Conservation (phyloP, 2,888 invertebrate species). For the Rhagonycha fulva region DNA sequence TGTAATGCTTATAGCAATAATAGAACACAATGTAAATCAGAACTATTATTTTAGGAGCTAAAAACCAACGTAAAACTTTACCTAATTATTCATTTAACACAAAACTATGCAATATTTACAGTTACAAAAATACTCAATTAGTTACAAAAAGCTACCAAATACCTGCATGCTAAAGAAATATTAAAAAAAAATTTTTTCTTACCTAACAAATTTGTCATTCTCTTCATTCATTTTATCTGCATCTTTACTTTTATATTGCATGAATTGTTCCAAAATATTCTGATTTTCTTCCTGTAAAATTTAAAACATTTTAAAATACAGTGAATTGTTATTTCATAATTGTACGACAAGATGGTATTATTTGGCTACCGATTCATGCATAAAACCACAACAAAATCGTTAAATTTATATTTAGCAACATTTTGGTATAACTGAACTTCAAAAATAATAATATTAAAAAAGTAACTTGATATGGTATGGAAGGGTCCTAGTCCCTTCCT, state of each 20-base stretch:
- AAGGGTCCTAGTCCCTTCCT: too few species aligned
- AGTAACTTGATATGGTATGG: background rate
- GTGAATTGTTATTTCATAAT: background rate
- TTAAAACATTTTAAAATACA: constrained; percentile 35
- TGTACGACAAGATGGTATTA: background rate
- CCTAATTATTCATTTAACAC: background rate
- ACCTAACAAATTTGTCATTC: constrained; percentile 92
- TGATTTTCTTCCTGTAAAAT: constrained; percentile 82
- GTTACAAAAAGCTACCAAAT: constrained; percentile 18
- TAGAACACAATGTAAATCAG: background rate
- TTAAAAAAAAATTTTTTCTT: constrained; percentile 51
- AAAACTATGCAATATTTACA: background rate
- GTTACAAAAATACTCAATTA: constrained; percentile 11
- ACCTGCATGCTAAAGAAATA: constrained; percentile 25
- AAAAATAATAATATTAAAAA: background rate
- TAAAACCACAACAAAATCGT: background rate
- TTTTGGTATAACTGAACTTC: background rate
- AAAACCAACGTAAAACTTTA: background rate
- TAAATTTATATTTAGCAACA: background rate
- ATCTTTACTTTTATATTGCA: constrained; percentile 91
- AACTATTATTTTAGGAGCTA: background rate
- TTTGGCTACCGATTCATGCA: background rate
- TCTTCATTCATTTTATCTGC: constrained; percentile 96
- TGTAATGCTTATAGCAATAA: background rate
- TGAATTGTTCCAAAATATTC: constrained; percentile 81